phyloP scores from a whole-genome alignment of 2,113 vertebrate genomes.

The Gila orcuttii region DNA sequence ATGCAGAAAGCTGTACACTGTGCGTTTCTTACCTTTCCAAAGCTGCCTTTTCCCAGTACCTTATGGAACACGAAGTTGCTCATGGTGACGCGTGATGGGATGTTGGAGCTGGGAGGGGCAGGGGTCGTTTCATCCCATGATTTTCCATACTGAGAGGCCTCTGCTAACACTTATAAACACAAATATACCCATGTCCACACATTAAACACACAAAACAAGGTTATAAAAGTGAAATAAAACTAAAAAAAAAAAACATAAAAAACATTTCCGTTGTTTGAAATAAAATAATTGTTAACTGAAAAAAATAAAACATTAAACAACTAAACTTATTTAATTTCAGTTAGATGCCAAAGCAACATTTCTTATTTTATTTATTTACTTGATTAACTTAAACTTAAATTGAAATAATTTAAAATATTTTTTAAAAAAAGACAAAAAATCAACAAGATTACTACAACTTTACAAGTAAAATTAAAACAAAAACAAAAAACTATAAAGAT shows the following conservation, averaged over 20 bases:
- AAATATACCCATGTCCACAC: slow-evolving; percentile 35
- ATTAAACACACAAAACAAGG: neutral
- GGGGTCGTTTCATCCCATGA: slow-evolving; percentile 84
- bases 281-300: neutral
- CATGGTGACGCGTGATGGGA: slow-evolving; percentile 78
- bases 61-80: slow-evolving; percentile 92
- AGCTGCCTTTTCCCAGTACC: slow-evolving; percentile 97
- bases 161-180: slow-evolving; percentile 62
- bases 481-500: too few species aligned
- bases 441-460: neutral
- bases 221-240: neutral
- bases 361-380: too few species aligned
- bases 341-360: too few species aligned
- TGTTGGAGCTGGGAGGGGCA: slow-evolving; percentile 61
- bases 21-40: slow-evolving; percentile 87
- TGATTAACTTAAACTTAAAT: neutral
- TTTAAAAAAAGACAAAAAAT: neutral
- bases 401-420: neutral
- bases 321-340: too few species aligned
- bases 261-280: neutral
- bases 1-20: too few species aligned
- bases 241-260: neutral
- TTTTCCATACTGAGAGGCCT: slow-evolving; percentile 78
- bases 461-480: neutral
- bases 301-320: too few species aligned